Evolutionary conservation across 1,140 invertebrate species (phyloP), one percentile per base, ranked within the genome.

Genomic region (Drosophila ficusphila): DNA sequence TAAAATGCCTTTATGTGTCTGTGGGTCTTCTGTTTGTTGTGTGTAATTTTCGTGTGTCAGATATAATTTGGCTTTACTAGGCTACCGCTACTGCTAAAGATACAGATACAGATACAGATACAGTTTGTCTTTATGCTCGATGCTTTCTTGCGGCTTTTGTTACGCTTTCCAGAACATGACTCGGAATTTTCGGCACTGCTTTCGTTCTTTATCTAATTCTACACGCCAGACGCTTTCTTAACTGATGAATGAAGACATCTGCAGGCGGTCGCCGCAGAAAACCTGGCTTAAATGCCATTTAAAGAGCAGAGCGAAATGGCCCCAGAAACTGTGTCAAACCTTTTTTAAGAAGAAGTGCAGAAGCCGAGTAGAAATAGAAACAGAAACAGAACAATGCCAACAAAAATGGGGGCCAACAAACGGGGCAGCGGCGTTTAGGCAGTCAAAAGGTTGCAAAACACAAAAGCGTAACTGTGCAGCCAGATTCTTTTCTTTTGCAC

Each of bases 161-260:
- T 86, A 88, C 82, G 82, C 82, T 86, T 86, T 86, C 82, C 73
- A 86, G 82, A 86, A 86, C 82, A 86, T 88, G 82, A 86, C 82
- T 82, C 65, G 51, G 36, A 54, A 60, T 70, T 88, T 88, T 82
- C 34, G 82, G 82, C 77, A 52, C 57, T 60, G 62, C 82, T 88
- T 86, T 88, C 78, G 62, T 85, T 81, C 54, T 62, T 62, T 44
- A 57, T 61, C 73, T 61, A 75, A 76, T 72, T 81, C 76, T 51
- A 48, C 78, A 69, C 78, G 33, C 52, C 18, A 57, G 23, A 51
- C 49, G 75, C 79, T 83, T 78, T 85, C 53, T 74, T 56, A 52
- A 57, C 61, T 69, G 61, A 52, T 68, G 53, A 67, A 74, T 77
- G 47, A 70, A 77, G 68, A 73, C 76, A 77, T 81, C 64, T 33